Evolutionary conservation across 2,888 invertebrate species (phyloP), one percentile per base, ranked within the genome.

Genomic region (Apocheima hispidaria): DNA sequence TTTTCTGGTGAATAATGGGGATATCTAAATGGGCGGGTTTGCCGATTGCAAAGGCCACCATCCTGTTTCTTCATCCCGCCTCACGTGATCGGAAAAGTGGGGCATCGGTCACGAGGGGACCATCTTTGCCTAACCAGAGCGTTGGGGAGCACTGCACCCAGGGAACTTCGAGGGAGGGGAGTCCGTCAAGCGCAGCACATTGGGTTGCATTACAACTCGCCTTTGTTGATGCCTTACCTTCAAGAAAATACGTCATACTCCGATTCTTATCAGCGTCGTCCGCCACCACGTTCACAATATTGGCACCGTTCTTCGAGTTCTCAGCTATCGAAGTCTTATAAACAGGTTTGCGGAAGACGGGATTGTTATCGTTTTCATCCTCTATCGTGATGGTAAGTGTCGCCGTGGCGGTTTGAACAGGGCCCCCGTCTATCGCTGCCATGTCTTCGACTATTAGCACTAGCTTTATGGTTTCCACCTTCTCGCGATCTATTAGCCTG

Each of bases 341-440:
- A 71, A 95, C 96, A 0, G 96, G 95, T 73, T 96, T 95, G 26
- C 96, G 93, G 79, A 98, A 98, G 76, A 95, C 95, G 0, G 98
- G 98, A 78, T 96, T 96, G 77, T 98, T 98, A 75, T 98, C 98
- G 75, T 98, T 98, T 57, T 97, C 96, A 81, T 98, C 98, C 54
- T 96, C 95, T 6, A 98, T 94, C 20, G 95, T 88, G 40, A 98
- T 94, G 3, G 95, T 96, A 7, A 98, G 88, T 0, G 94, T 94
- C 0, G 96, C 96, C 90, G 88, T 95, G 0, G 96, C 96, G 2
- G 95, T 94, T 87, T 98, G 98, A 6, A 82, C 87, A 0, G 91
- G 86, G 0, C 93, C 87, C 4, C 95, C 96, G 54, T 95, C 96
- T 23, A 95, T 94, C 0, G 98, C 97, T 0, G 96, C 97, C 79